phyloP scores from a whole-genome alignment of 2,797 vertebrate species.

The Serranus cabrilla region DNA sequence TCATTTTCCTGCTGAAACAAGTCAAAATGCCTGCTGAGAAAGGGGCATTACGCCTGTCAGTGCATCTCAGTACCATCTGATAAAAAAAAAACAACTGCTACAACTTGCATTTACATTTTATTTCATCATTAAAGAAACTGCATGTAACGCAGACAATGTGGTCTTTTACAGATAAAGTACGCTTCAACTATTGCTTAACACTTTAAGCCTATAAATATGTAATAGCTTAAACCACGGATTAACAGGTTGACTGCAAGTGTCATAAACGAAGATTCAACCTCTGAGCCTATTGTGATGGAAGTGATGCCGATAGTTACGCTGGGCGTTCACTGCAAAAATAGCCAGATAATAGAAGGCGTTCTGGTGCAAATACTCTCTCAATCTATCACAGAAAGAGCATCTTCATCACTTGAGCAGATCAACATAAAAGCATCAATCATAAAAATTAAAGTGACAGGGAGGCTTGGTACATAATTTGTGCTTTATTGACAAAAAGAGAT shows the following conservation, averaged over 20 bases:
- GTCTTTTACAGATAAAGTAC: not conserved
- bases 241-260: not conserved
- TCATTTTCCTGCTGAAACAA: not conserved
- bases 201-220: conserved; percentile 3
- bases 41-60: accelerated
- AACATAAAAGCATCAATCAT: not conserved
- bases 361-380: not conserved
- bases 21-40: not conserved
- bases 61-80: not conserved
- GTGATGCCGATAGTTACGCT: not conserved
- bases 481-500: conserved; percentile 81
- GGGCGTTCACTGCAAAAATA: not conserved
- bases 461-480: conserved; percentile 73
- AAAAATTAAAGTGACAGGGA: conserved; percentile 16
- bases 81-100: not conserved
- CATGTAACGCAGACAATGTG: not conserved
- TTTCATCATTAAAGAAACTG: not conserved
- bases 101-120: not conserved
- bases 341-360: not conserved
- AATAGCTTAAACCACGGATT: not conserved
- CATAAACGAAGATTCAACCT: conserved; percentile 1
- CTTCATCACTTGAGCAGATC: not conserved
- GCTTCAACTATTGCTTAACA: not conserved
- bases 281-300: conserved; percentile 18
- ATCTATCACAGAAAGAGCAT: not conserved